Evolutionary conservation across 2,113 vertebrate species (phyloP), one percentile per base, ranked within the genome.

Genomic region (Hemicordylus capensis): DNA sequence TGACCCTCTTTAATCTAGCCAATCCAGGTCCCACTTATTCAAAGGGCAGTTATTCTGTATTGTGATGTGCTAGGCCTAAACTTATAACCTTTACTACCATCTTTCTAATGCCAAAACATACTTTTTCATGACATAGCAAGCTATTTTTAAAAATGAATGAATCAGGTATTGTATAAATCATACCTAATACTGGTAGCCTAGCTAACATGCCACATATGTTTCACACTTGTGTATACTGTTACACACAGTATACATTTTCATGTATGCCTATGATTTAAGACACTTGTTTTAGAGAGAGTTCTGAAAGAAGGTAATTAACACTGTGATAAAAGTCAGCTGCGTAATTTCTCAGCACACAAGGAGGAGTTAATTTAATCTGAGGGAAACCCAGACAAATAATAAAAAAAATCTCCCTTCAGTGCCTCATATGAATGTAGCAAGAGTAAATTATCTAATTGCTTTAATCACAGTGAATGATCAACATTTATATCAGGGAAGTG

Each of bases 1-100:
- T 84, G 82, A 90, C 91, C 81, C 77, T 93, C 69, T 90, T 94
- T 93, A 87, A 86, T 56, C 67, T 89, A 90, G 51, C 51, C 73
- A 90, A 90, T 64, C 77, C 84, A 56, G 83, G 74, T 83, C 39
- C 58, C 54, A 88, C 20, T 89, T 89, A 88, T 87, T 88, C 76
- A 85, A 85, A 87, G 85, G 93, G 86, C 93, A 59, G 20, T 76
- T 69, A 89, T 89, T 87, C 86, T 84, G 54, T 61, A 81, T 64
- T 34, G 82, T 89, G 81, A 92, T 24, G 81, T 0, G 7, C 26
- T 84, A 46, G 66, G 85, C 34, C 72, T 80, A 87, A 63, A 48
- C 75, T 83, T 85, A 78, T 61, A 87, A 48, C 69, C 86, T 73
- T 85, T 88, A 85, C 86, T 93, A 90, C 90, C 34, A 39, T 80